Evolutionary conservation across 2,888 invertebrate species (phyloP).

Genomic region (Cabera pusaria): DNA sequence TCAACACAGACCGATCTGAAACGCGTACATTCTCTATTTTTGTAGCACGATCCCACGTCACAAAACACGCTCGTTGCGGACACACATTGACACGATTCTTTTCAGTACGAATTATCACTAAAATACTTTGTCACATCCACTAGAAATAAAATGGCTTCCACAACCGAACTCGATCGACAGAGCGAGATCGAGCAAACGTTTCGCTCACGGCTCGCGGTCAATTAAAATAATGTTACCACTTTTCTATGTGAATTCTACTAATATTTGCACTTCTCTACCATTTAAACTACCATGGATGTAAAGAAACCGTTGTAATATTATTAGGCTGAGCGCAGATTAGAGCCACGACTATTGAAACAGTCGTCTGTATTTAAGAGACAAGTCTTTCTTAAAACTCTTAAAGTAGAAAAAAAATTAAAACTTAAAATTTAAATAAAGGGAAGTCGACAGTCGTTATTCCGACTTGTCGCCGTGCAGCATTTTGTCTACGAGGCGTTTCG

Average conservation of each 20-base stretch:
- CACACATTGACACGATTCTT: slow-evolving; percentile 73
- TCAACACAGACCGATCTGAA: slow-evolving; percentile 78
- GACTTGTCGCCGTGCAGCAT: too few relatives aligned
- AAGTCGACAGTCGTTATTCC: too few relatives aligned
- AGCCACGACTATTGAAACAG: too few relatives aligned
- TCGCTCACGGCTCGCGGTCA: slow-evolving; percentile 73
- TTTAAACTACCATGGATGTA: too few relatives aligned
- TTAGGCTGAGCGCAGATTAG: too few relatives aligned
- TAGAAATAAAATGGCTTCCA: slow-evolving; percentile 81
- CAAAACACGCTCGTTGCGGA: slow-evolving; percentile 64
- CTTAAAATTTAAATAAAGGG: too few relatives aligned
- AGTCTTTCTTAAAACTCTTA: too few relatives aligned
- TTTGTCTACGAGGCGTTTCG: too few relatives aligned
- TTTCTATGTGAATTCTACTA: slow-evolving; percentile 40
- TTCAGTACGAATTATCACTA: slow-evolving; percentile 56
- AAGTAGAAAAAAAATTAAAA: too few relatives aligned
- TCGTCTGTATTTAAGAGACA: too few relatives aligned
- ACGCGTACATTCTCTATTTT: slow-evolving; percentile 72
- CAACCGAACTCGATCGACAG: slow-evolving; percentile 75
- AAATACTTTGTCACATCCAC: slow-evolving; percentile 75
- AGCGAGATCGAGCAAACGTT: slow-evolving; percentile 74
- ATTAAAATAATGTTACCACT: slow-evolving; percentile 67
- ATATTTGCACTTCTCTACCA: slow-evolving; percentile 10
- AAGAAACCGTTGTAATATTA: too few relatives aligned
- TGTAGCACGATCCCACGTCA: slow-evolving; percentile 68